Evolutionary conservation across 2,888 invertebrate genomes (phyloP).

Genomic region (Epinotia bilunana): DNA sequence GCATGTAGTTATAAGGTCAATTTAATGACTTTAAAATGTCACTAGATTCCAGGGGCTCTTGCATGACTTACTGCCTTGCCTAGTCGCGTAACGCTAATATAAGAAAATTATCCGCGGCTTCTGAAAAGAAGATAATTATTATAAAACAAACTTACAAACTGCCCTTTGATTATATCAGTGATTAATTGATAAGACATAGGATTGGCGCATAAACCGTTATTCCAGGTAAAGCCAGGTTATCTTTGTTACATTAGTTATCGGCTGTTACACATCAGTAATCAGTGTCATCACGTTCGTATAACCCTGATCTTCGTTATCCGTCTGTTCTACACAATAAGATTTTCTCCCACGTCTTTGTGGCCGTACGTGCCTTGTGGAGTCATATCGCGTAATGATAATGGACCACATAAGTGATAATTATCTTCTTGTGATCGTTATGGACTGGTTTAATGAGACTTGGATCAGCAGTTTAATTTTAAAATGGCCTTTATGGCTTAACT

Average conservation of each 20-base stretch:
- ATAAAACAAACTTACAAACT: too few species aligned
- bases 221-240: neutral
- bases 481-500: constrained; percentile 11
- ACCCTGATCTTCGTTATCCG: constrained; percentile 51
- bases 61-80: too few species aligned
- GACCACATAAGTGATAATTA: constrained; percentile 49
- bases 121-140: too few species aligned
- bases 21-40: too few species aligned
- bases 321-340: constrained; percentile 49
- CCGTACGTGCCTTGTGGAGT: constrained; percentile 52
- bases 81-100: too few species aligned
- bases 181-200: neutral
- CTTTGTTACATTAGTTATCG: constrained; percentile 13
- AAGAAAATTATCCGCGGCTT: too few species aligned
- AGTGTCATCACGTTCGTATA: constrained; percentile 41
- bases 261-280: constrained; percentile 21
- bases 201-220: neutral
- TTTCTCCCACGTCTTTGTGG: constrained; percentile 59
- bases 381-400: constrained; percentile 59
- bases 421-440: constrained; percentile 33
- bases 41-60: too few species aligned
- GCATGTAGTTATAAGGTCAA: too few species aligned
- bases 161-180: neutral
- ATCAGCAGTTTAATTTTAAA: constrained; percentile 16
- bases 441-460: constrained; percentile 16